phyloP scores from a whole-genome alignment of 2,888 invertebrate genomes.

The Chrysotoxum bicinctum region DNA sequence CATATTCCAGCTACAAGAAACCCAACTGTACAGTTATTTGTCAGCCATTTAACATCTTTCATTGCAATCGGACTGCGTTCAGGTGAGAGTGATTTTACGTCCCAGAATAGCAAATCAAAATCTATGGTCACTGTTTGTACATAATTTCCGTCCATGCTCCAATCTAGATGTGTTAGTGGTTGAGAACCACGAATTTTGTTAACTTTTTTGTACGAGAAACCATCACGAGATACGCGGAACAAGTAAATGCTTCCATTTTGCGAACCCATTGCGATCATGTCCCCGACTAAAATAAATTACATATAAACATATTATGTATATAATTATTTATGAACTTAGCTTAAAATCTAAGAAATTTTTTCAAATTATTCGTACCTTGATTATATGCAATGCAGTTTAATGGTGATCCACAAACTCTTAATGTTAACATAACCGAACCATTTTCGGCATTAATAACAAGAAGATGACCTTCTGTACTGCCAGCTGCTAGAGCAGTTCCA shows the following conservation, averaged over 20 bases:
- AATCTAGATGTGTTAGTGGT: conserved; percentile 92
- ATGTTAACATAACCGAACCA: conserved; percentile 91
- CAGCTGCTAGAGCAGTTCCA: conserved; percentile 93
- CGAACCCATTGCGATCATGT: conserved; percentile 93
- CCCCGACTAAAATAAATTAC: conserved; percentile 85
- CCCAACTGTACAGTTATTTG: conserved; percentile 93
- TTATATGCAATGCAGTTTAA: conserved; percentile 93
- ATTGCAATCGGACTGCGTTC: conserved; percentile 94
- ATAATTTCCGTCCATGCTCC: conserved; percentile 94
- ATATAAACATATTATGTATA: too few relatives aligned
- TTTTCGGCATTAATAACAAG: conserved; percentile 93
- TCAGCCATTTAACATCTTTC: conserved; percentile 95
- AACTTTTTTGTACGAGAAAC: conserved; percentile 94
- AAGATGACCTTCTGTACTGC: conserved; percentile 94
- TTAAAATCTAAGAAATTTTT: background rate
- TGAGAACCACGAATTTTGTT: conserved; percentile 94
- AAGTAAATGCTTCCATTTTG: conserved; percentile 92
- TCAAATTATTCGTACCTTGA: conserved; percentile 85
- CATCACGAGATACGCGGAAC: conserved; percentile 93
- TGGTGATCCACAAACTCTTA: conserved; percentile 93
- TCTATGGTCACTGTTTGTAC: conserved; percentile 95
- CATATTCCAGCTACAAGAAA: conserved; percentile 94
- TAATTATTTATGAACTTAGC: background rate
- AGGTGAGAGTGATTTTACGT: conserved; percentile 92
- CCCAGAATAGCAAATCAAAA: conserved; percentile 95